Conservation (phyloP, 2,888 invertebrate genomes). For the Metallyticus violacea region DNA sequence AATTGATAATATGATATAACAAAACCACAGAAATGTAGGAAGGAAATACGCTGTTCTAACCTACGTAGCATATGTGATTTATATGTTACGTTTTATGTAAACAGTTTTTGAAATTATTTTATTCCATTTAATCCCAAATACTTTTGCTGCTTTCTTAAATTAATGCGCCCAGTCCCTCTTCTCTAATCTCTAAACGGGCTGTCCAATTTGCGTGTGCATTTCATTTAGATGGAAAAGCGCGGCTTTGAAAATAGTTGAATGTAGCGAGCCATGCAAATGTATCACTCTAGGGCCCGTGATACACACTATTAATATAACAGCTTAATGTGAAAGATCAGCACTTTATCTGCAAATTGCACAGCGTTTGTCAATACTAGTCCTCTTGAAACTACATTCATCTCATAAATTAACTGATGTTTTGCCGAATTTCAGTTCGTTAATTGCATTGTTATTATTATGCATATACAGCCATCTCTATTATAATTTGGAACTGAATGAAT, state of each 20-base stretch:
- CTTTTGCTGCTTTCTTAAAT: neutral
- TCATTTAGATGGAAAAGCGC: too few species aligned
- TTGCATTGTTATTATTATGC: neutral
- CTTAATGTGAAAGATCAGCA: neutral
- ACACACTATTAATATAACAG: neutral
- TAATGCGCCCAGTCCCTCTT: neutral
- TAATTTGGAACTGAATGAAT: neutral
- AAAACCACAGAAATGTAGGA: too few species aligned
- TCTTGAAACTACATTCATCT: neutral
- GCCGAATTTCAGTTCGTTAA: neutral
- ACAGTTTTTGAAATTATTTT: too few species aligned
- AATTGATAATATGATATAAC: too few species aligned
- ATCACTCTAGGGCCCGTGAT: too few species aligned
- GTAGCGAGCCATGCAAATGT: neutral
- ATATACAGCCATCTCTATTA: neutral
- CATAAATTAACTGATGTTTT: neutral
- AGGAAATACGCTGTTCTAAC: too few species aligned
- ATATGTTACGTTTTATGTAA: too few species aligned
- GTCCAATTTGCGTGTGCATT: too few species aligned
- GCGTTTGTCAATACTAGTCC: neutral
- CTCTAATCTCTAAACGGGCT: too few species aligned
- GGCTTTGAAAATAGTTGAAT: neutral
- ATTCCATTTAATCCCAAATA: too few species aligned
- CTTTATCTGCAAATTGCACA: neutral
- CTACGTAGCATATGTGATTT: too few species aligned